Conservation (phyloP, 2,113 vertebrate genomes). For the Platichthys flesus region DNA sequence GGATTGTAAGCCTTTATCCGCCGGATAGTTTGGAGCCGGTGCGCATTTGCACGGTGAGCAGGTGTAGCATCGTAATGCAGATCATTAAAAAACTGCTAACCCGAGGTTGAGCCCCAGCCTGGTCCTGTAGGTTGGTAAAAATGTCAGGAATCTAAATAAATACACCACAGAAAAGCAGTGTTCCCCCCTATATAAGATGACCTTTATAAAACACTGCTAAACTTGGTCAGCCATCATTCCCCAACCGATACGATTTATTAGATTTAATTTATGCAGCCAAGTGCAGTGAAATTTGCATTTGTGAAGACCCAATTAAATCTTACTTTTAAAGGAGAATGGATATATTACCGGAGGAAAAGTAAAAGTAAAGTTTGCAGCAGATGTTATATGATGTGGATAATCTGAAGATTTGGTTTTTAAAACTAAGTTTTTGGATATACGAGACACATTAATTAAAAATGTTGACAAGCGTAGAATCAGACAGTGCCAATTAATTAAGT, state of each 20-base stretch:
- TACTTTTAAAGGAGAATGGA: neutral
- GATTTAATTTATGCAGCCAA: neutral
- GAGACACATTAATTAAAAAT: neutral
- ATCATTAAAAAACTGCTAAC: neutral
- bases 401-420: neutral
- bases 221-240: neutral
- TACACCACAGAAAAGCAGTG: neutral
- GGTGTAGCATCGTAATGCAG: neutral
- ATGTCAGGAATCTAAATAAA: neutral
- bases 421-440: neutral
- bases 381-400: neutral
- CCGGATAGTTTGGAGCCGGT: neutral
- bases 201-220: slow-evolving; percentile 1
- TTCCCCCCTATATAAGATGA: neutral
- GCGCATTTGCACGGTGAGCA: neutral
- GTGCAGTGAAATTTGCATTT: neutral
- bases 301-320: slow-evolving; percentile 5
- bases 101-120: neutral
- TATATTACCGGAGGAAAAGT: neutral
- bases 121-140: neutral
- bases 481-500: too few relatives aligned
- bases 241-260: neutral
- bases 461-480: too few relatives aligned
- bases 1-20: neutral
- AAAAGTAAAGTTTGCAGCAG: neutral